phyloP scores from a whole-genome alignment of 2,888 invertebrate genomes.

The Scaptomyza polygonia region DNA sequence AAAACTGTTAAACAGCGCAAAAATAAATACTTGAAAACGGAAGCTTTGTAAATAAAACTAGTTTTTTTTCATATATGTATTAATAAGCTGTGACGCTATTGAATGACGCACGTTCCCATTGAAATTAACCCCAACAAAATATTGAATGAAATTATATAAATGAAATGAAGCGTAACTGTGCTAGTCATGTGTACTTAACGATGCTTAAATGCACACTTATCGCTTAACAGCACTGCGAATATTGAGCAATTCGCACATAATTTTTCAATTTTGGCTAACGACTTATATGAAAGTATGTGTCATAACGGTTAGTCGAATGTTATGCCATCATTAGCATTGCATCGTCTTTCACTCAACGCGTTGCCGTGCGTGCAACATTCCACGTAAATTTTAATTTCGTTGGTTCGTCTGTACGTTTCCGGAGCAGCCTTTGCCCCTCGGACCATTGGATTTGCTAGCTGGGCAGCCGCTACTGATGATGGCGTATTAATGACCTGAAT shows the following conservation, averaged over 20 bases:
- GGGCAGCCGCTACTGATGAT: constrained; percentile 53
- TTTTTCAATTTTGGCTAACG: constrained; percentile 49
- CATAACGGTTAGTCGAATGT: constrained; percentile 49
- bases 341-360: constrained; percentile 73
- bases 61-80: too few species aligned
- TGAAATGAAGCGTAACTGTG: constrained; percentile 11
- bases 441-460: constrained; percentile 16
- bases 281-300: constrained; percentile 18
- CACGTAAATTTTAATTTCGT: constrained; percentile 55
- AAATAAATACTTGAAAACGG: neutral
- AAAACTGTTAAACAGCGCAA: neutral
- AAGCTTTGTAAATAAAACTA: neutral
- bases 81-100: neutral
- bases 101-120: neutral
- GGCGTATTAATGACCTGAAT: constrained; percentile 79
- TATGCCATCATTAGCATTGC: constrained; percentile 76
- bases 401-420: constrained; percentile 67
- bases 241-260: too few species aligned
- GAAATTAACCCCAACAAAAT: neutral
- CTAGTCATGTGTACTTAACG: constrained; percentile 16
- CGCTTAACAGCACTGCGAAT: too few species aligned
- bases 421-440: constrained; percentile 22
- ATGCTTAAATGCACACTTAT: constrained; percentile 28
- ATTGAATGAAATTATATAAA: constrained; percentile 18
- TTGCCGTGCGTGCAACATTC: constrained; percentile 73